Percentiles rank a stretch among this genome's conserved stretches.
Conservation (phyloP, 2,888 invertebrate genomes). For the Calliopum simillimum region DNA sequence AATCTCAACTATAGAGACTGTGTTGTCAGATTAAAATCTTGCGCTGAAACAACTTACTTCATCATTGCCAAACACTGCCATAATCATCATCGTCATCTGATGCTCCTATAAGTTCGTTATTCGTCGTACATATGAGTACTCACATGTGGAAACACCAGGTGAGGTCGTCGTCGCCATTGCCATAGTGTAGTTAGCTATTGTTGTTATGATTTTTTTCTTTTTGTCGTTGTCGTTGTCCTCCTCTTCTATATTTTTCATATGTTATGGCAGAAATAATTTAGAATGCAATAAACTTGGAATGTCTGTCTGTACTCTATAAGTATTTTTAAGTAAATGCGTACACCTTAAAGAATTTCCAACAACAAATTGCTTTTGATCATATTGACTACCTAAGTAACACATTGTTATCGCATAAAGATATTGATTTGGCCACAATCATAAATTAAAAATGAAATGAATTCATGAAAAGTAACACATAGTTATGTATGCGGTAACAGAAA, state of each 20-base stretch:
- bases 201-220: background rate
- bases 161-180: conserved; percentile 15
- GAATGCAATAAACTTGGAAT: too few species aligned
- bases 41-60: conserved; percentile 10
- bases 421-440: too few species aligned
- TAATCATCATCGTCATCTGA: background rate
- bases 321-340: too few species aligned
- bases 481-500: too few species aligned
- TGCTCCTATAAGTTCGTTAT: background rate
- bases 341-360: too few species aligned
- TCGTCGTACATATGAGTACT: background rate
- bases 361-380: too few species aligned
- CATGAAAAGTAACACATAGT: too few species aligned
- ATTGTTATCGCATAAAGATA: too few species aligned
- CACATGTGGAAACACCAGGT: conserved; percentile 17
- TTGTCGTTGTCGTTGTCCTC: background rate
- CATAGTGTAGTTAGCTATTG: background rate
- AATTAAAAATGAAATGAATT: too few species aligned
- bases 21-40: background rate
- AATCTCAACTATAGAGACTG: background rate
- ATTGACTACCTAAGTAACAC: too few species aligned
- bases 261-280: background rate
- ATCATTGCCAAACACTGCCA: background rate
- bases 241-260: background rate
- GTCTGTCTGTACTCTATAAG: too few species aligned